Conservation (phyloP, 1,140 invertebrate species). For the Papilio aristodemus region DNA sequence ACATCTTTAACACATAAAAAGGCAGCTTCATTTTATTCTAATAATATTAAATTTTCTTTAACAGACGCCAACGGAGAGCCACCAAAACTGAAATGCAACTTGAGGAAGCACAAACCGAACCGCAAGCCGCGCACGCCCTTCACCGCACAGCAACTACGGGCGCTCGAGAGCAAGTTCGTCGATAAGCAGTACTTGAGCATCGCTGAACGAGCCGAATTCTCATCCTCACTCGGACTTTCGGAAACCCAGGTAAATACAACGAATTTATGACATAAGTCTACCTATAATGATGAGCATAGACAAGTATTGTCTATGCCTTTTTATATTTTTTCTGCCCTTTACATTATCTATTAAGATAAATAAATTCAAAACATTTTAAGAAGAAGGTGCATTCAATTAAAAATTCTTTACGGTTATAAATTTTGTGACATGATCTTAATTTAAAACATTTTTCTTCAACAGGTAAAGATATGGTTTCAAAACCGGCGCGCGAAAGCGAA, state of each 20-base stretch:
- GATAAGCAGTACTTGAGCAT: conserved; percentile 98
- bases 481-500: conserved; percentile 97
- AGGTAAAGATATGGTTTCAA: conserved; percentile 99
- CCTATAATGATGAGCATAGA: no score
- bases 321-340: no score
- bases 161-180: conserved; percentile 97
- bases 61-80: conserved; percentile 86
- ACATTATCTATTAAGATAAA: no score
- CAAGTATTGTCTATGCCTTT: no score
- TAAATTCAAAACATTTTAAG: no score
- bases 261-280: no score
- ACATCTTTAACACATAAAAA: not conserved
- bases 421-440: no score
- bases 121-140: conserved; percentile 98
- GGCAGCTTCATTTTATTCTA: not conserved
- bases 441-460: conserved; percentile 59
- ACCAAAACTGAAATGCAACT: conserved; percentile 94
- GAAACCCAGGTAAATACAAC: conserved; percentile 90
- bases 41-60: conserved; percentile 49
- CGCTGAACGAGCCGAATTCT: conserved; percentile 98
- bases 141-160: conserved; percentile 96
- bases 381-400: no score
- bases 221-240: conserved; percentile 94
- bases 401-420: no score
- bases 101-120: conserved; percentile 96